Conservation (phyloP, 2,113 vertebrate species). For the Phodopus roborovskii region DNA sequence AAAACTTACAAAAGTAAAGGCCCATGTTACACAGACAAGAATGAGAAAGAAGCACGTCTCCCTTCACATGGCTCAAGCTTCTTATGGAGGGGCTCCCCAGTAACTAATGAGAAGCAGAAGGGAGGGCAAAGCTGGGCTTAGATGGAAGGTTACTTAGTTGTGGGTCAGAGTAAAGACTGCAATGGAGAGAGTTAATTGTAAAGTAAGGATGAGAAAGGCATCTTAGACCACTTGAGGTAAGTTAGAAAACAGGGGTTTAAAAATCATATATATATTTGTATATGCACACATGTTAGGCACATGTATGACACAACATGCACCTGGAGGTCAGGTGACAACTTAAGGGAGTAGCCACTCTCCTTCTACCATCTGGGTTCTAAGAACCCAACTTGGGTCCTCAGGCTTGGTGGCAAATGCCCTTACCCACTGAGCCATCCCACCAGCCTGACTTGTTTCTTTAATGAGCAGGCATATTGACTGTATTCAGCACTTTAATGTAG, state of each 20-base stretch:
- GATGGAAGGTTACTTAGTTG: neutral
- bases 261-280: neutral
- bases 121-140: neutral
- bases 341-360: neutral
- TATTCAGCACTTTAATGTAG: slow-evolving; percentile 49
- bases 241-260: slow-evolving; percentile 30
- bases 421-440: neutral
- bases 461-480: neutral
- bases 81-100: neutral
- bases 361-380: neutral
- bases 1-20: slow-evolving; percentile 48
- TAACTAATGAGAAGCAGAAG: neutral
- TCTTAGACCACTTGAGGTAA: neutral
- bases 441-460: neutral
- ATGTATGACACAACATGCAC: neutral
- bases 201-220: slow-evolving; percentile 11
- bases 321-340: neutral
- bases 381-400: neutral
- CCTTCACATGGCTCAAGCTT: neutral
- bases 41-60: neutral
- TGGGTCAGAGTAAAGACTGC: neutral
- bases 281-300: neutral
- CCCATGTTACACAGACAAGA: slow-evolving; percentile 6
- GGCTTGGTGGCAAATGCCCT: neutral
- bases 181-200: slow-evolving; percentile 33